These are phyloP conservation scores for Actinostola sp. DNA, from an alignment of 92 coral and sea anemone species.

Conservation along the genomic window DNA sequence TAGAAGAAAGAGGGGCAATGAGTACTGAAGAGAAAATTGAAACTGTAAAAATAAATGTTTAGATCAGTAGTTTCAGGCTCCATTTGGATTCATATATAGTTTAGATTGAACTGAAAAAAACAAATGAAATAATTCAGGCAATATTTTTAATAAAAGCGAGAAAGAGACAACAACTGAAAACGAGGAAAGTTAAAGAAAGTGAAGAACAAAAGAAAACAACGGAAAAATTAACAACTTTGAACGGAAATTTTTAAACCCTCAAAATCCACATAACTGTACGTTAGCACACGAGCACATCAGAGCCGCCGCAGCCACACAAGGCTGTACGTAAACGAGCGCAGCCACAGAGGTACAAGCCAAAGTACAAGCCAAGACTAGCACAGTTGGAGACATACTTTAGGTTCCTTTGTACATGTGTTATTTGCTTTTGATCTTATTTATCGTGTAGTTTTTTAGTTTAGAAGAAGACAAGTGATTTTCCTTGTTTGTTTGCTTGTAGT, in stretches of 20 bases:
- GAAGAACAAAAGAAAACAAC: not conserved
- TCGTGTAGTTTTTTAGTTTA: not conserved
- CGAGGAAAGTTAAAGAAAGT: not conserved
- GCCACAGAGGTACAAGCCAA: not conserved
- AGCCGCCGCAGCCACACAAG: not conserved
- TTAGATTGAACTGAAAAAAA: too few relatives aligned
- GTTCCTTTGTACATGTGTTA: not conserved
- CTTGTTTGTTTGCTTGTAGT: too few relatives aligned
- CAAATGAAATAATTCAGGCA: too few relatives aligned
- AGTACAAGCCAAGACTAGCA: not conserved
- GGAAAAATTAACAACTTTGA: not conserved
- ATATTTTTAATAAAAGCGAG: too few relatives aligned
- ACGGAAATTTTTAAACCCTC: conserved; percentile 15
- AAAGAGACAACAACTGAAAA: not conserved
- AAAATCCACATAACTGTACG: conserved; percentile 3
- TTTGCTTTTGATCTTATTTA: not conserved
- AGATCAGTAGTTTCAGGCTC: too few relatives aligned
- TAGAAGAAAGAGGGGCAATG: too few relatives aligned
- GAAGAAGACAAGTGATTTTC: not conserved
- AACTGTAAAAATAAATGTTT: too few relatives aligned
- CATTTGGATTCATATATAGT: too few relatives aligned
- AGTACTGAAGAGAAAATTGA: too few relatives aligned
- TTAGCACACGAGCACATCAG: too few relatives aligned
- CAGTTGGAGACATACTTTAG: not conserved
- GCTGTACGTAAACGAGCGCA: too few relatives aligned